Percentiles rank a stretch among this genome's conserved stretches.
Conservation (phyloP, 2,888 invertebrate species). For the Macrophya alboannulata region DNA sequence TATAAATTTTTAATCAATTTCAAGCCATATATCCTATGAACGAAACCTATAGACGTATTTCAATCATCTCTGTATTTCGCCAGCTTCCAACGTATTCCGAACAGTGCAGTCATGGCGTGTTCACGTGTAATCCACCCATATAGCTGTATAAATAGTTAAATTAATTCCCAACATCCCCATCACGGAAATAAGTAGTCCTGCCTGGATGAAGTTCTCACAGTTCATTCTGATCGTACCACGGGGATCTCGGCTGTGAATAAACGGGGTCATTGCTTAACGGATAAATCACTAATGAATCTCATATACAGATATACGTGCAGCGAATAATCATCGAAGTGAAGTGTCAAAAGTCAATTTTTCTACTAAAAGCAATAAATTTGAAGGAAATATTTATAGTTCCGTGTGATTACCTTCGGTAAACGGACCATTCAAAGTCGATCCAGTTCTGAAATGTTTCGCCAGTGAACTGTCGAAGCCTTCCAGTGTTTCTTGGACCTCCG, state of each 20-base stretch:
- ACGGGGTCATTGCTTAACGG: neutral
- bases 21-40: neutral
- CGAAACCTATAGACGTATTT: neutral
- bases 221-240: conserved; percentile 5
- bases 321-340: no score
- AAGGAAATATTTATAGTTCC: neutral
- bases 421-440: conserved; percentile 63
- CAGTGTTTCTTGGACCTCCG: conserved; percentile 70
- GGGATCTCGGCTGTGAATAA: conserved; percentile 13
- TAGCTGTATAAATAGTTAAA: neutral
- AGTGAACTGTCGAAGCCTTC: conserved; percentile 71
- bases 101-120: neutral
- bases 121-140: neutral
- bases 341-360: no score
- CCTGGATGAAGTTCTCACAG: neutral
- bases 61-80: neutral
- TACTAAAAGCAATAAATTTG: neutral
- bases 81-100: neutral
- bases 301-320: neutral
- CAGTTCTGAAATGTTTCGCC: conserved; percentile 68
- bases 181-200: conserved; percentile 11
- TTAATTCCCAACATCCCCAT: neutral
- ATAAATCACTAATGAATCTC: neutral
- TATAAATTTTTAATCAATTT: neutral
- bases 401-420: conserved; percentile 18